Base-by-base conservation (phyloP, 2,888 invertebrate species). In the Synergus japonicus region DNA sequence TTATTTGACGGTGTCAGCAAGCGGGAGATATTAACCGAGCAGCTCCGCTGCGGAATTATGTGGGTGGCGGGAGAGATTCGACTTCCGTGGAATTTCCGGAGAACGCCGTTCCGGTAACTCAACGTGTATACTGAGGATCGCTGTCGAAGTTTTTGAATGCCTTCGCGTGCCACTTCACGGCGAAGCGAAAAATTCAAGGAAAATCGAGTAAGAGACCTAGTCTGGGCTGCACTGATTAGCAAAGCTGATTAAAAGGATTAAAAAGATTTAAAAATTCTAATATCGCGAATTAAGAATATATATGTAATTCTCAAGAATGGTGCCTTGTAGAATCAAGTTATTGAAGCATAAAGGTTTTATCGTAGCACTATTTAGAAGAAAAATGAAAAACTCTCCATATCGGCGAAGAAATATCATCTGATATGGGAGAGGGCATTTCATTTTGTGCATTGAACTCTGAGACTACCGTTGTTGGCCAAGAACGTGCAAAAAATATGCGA, bases 1-100 rank as follows among this genome's bases (percentile, higher is more conserved):
- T 89, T 88, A 90, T 90, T 89, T 84, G 86, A 86, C 87, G 85
- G 85, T 87, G 90, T 90, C 89, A 90, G 89, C 90, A 90, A 85
- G 85, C 87, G 85, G 69, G 86, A 87, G 87, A 89, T 89, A 89
- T 89, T 89, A 89, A 89, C 87, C 87, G 86, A 85, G 85, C 84
- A 86, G 86, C 86, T 86, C 87, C 83, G 84, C 84, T 85, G 78
- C 82, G 85, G 85, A 88, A 90, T 89, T 89, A 88, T 85, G 86
- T 85, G 87, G 85, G 85, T 85, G 86, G 85, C 18, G 66, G 78
- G 84, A 83, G 85, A 83, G 86, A 86, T 87, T 86, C 84, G 85
- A 85, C 85, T 89, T 88, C 85, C 86, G 84, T 83, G 84, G 85
- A 86, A 87, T 87, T 85, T 87, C 87, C 85, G 86, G 86, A 84